phyloP scores from a whole-genome alignment of 2,888 invertebrate species.

The Germaria angustata region DNA sequence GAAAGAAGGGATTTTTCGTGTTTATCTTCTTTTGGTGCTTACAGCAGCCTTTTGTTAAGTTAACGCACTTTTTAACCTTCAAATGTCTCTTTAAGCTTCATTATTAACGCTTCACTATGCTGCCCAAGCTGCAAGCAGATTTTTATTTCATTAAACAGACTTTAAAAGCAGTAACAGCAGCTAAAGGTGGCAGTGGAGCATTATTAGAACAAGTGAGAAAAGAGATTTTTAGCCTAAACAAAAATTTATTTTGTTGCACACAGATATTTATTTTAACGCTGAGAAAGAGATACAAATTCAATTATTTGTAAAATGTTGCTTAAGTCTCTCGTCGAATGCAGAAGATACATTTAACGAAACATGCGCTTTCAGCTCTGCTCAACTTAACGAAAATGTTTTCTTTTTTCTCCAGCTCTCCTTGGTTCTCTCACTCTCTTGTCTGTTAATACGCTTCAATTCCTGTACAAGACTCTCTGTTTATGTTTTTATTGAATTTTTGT shows the following conservation, averaged over 20 bases:
- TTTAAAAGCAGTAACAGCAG: not conserved
- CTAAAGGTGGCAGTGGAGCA: not conserved
- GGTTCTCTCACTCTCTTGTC: not conserved
- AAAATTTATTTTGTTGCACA: not conserved
- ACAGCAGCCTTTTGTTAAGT: slow-evolving; percentile 48
- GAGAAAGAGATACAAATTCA: slow-evolving; percentile 14
- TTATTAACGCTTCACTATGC: slow-evolving; percentile 62
- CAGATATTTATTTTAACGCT: not conserved
- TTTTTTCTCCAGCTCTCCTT: not conserved
- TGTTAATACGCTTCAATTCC: not conserved
- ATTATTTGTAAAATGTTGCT: slow-evolving; percentile 33
- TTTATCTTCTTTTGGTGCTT: not conserved
- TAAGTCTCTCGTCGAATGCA: not conserved
- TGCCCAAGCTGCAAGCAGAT: slow-evolving; percentile 33
- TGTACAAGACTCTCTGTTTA: slow-evolving; percentile 41
- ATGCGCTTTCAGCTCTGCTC: slow-evolving; percentile 11
- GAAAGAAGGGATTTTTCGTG: not conserved
- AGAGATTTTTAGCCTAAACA: not conserved
- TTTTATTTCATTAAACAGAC: not conserved
- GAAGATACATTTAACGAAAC: slow-evolving; percentile 55
- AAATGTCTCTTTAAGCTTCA: slow-evolving; percentile 68
- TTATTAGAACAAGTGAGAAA: not conserved
- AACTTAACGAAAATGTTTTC: slow-evolving; percentile 11
- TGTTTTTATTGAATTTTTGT: slow-evolving; percentile 40
- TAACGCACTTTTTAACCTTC: slow-evolving; percentile 77